These are phyloP conservation scores for Rhynchonema sp. DNA, from an alignment of 2,888 invertebrate species.

Conservation along the genomic window DNA sequence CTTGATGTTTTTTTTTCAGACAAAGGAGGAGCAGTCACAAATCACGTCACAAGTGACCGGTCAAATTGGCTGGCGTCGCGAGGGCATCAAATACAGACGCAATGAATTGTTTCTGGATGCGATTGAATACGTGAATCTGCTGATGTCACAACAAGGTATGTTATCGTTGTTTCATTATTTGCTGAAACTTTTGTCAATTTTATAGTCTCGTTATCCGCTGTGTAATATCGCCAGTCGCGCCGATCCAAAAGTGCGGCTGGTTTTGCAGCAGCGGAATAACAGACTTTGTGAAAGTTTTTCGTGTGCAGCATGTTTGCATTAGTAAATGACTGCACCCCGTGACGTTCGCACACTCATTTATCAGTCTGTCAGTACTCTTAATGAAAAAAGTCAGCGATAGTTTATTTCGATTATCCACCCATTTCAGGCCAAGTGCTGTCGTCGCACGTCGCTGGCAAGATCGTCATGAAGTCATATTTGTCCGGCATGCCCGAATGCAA, in stretches of 20 bases:
- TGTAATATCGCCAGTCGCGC: too few relatives aligned
- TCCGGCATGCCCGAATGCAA: slow-evolving; percentile 99
- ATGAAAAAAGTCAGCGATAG: too few relatives aligned
- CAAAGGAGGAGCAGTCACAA: slow-evolving; percentile 96
- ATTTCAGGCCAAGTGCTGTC: slow-evolving; percentile 78
- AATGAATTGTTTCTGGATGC: slow-evolving; percentile 97
- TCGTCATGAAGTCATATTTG: slow-evolving; percentile 97
- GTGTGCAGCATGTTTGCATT: too few relatives aligned
- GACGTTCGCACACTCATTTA: too few relatives aligned
- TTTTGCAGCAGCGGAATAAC: too few relatives aligned
- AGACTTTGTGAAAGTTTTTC: too few relatives aligned
- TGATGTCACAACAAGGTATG: slow-evolving; percentile 94
- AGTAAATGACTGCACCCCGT: too few relatives aligned
- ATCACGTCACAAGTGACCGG: slow-evolving; percentile 73
- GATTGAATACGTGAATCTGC: slow-evolving; percentile 87
- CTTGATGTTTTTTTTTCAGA: slow-evolving; percentile 41
- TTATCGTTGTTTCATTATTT: background rate
- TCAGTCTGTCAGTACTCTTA: too few relatives aligned
- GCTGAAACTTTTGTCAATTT: background rate
- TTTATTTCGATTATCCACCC: too few relatives aligned
- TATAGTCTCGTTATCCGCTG: too few relatives aligned
- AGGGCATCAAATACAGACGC: slow-evolving; percentile 94
- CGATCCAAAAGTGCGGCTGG: too few relatives aligned
- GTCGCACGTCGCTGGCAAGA: slow-evolving; percentile 96
- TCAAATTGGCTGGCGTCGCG: slow-evolving; percentile 85